Conservation (phyloP, 2,888 invertebrate species). For the Merodon equestris region DNA sequence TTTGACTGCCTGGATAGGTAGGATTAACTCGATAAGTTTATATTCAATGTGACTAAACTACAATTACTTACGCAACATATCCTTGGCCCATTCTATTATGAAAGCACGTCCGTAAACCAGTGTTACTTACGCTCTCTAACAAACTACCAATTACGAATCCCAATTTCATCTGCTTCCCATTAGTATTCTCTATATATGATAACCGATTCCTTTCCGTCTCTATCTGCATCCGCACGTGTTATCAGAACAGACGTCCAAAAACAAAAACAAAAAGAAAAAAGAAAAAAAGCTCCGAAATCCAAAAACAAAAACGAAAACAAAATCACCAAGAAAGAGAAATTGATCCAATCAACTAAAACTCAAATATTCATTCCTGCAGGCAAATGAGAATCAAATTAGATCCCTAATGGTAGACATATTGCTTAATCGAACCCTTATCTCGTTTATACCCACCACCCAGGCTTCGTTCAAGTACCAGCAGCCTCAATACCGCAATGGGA, state of each 20-base stretch:
- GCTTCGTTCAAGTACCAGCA: slow-evolving; percentile 22
- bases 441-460: slow-evolving; percentile 60
- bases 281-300: slow-evolving; percentile 3
- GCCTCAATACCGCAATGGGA: slow-evolving; percentile 23
- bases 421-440: slow-evolving; percentile 69
- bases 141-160: slow-evolving; percentile 44
- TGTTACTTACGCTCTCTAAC: neutral
- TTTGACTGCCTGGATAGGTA: too few species aligned
- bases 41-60: too few species aligned
- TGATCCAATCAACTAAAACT: slow-evolving; percentile 68
- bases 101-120: neutral
- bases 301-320: too few species aligned
- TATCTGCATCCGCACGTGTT: too few species aligned
- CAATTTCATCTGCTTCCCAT: slow-evolving; percentile 46
- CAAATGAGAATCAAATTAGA: slow-evolving; percentile 69
- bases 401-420: slow-evolving; percentile 69
- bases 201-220: slow-evolving; percentile 7
- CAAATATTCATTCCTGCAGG: slow-evolving; percentile 67
- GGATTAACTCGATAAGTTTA: too few species aligned
- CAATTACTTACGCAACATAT: too few species aligned
- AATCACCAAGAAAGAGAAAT: slow-evolving; percentile 56
- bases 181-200: slow-evolving; percentile 40
- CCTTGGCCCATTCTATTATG: too few species aligned
- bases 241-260: too few species aligned
- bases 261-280: slow-evolving; percentile 41